These are phyloP conservation scores for Drosophila atroscutellata DNA, from an alignment of 2,888 invertebrate species.

Conservation along the genomic window DNA sequence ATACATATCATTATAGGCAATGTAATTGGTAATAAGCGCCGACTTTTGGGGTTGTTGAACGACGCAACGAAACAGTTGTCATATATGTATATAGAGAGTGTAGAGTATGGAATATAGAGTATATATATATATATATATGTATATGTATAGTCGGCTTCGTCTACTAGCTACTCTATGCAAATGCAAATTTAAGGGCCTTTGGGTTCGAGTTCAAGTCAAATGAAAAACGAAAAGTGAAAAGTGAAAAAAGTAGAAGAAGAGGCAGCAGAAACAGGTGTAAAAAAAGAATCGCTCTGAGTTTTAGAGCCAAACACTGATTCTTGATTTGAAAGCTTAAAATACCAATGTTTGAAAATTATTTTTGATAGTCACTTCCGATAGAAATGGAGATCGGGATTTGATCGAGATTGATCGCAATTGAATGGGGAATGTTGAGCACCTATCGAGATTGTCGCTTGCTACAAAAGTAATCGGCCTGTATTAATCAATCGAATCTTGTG, in stretches of 20 bases:
- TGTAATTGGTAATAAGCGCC: constrained; percentile 18
- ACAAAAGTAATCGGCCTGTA: too few relatives aligned
- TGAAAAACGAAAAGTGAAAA: background rate
- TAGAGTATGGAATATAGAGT: background rate
- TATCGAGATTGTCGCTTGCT: background rate
- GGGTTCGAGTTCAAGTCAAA: constrained; percentile 22
- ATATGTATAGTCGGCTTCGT: background rate
- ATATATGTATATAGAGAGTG: background rate
- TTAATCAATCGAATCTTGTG: background rate
- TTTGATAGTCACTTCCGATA: background rate
- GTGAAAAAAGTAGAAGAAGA: background rate
- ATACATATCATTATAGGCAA: background rate
- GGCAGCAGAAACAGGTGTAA: constrained; percentile 5
- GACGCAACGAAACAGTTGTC: background rate
- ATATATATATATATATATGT: constrained; percentile 1
- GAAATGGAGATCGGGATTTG: background rate
- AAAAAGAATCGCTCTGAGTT: background rate
- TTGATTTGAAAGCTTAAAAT: too few relatives aligned
- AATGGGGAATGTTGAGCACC: background rate
- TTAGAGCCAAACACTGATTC: too few relatives aligned
- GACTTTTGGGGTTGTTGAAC: constrained; percentile 39
- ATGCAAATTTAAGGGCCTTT: constrained; percentile 32
- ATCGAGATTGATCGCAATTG: background rate
- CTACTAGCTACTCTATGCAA: background rate
- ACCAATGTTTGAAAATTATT: background rate